Base-by-base conservation (phyloP, 2,797 vertebrate species). In the Yasuhikotakia modesta region DNA sequence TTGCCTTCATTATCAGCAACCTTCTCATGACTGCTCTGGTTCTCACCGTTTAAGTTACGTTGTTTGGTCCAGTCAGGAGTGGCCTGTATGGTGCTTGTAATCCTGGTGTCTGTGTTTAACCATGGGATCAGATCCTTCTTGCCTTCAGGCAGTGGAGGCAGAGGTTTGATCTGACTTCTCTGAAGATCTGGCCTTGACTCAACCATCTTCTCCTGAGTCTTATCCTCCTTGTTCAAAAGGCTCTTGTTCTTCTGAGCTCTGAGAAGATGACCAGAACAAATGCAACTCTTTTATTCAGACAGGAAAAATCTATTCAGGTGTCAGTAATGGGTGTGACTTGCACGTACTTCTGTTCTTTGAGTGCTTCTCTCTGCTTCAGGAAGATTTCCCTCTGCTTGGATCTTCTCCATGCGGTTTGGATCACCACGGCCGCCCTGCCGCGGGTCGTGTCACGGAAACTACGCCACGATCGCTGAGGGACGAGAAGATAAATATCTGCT, bases 371-470 rank as follows among this genome's bases (percentile, higher is more conserved):
- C 73, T 75, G 82, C 13, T 64, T 68, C 17, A 64, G 78, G 79
- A 90, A 90, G 11, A 83, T 48, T 0, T 32, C 69, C 16, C 76
- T 83, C 57, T 91, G 87, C 2, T 72, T 74, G 69, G 93, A 94
- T 11, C 84, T 90, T 35, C 89, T 90, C 97, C 97, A 99, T 0
- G 88, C 85, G 0, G 89, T 84, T 91, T 98, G 96, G 76, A 99
- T 96, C 77, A 94, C 87, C 0, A 79, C 1, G 0, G 96, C 96
- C 0, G 97, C 96, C 10, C 81, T 91, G 2, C 84, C 91, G 63
- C 91, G 92, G 30, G 87, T 87, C 43, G 93, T 90, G 45, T 90
- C 83, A 0, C 72, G 82, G 73, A 93, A 94, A 61, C 91, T 92
- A 4, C 95, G 93, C 96, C 97, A 99, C 83, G 83, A 89, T 24